A percentile compares a stretch with the other conserved stretches of the same genome.
Evolutionary conservation across 2,797 vertebrate genomes (phyloP).

Genomic region (Aplochiton taeniatus): DNA sequence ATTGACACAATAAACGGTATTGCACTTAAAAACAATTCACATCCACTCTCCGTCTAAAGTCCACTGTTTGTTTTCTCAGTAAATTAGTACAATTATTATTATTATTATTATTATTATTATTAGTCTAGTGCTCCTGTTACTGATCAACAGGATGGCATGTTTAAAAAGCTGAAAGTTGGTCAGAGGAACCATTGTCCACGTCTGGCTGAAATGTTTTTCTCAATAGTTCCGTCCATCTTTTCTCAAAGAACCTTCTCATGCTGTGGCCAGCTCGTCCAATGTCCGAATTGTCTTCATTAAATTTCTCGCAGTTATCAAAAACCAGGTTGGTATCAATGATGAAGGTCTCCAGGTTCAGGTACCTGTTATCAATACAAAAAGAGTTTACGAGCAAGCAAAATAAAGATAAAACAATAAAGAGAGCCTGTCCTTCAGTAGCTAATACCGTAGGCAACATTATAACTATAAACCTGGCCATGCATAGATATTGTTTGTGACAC

Average conservation of each 20-base stretch:
- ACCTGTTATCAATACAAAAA: constrained; percentile 68
- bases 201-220: constrained; percentile 74
- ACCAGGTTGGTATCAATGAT: constrained; percentile 87
- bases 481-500: not conserved
- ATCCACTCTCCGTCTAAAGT: constrained; percentile 67
- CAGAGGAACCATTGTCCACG: constrained; percentile 47
- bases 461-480: not conserved
- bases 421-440: not conserved
- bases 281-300: constrained; percentile 89
- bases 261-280: constrained; percentile 88
- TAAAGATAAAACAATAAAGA: not conserved
- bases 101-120: constrained; percentile 35
- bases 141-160: constrained; percentile 47
- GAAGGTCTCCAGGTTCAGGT: constrained; percentile 84
- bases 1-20: constrained; percentile 82
- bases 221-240: constrained; percentile 84
- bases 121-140: constrained; percentile 76
- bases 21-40: constrained; percentile 83
- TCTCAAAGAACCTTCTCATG: constrained; percentile 89
- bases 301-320: constrained; percentile 92
- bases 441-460: not conserved
- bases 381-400: not conserved
- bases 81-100: constrained; percentile 67
- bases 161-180: constrained; percentile 78
- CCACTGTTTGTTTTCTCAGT: constrained; percentile 75